Evolutionary conservation across 2,888 invertebrate species (phyloP), one percentile per base, ranked within the genome.

Genomic region (Andrena minutula): DNA sequence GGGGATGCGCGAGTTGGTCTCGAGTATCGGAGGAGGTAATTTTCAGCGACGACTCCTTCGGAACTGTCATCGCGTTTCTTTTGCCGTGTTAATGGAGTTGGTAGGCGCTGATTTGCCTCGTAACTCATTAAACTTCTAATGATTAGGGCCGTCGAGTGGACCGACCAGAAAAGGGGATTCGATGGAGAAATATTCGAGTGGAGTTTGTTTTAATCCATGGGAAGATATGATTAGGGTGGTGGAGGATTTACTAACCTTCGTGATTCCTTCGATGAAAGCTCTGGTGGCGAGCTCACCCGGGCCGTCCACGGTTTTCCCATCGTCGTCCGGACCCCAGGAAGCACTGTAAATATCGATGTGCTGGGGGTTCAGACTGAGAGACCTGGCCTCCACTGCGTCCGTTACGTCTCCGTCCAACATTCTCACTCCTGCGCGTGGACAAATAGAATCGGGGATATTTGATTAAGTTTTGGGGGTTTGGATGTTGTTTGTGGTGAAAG

Each of bases 361-460:
- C 91, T 99, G 98, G 30, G 98, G 98, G 94, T 99, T 98, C 75
- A 99, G 95, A 89, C 98, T 98, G 28, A 99, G 95, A 0, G 99
- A 99, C 82, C 98, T 96, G 1, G 99, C 99, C 94, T 99, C 99
- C 10, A 99, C 99, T 0, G 99, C 99, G 94, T 99, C 99, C 0
- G 99, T 99, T 74, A 99, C 99, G 94, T 99, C 99, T 41, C 99
- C 99, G 92, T 99, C 99, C 90, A 99, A 94, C 99, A 99, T 99
- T 64, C 99, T 96, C n/a, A 99, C 99, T 86, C 99, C 98, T 97
- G 93, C 32, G 10, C 2, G 20, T 4, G 60, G 7, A 2, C 85
- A 83, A 76, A 7, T 0, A 12, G 16, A 41, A 60, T n/a, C 20
- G 68, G 23, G 61, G 47, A 69, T 30, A 16, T 20, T 78, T 30